Evolutionary conservation across 1,140 invertebrate species (phyloP).

Genomic region (Chironomus tepperi): DNA sequence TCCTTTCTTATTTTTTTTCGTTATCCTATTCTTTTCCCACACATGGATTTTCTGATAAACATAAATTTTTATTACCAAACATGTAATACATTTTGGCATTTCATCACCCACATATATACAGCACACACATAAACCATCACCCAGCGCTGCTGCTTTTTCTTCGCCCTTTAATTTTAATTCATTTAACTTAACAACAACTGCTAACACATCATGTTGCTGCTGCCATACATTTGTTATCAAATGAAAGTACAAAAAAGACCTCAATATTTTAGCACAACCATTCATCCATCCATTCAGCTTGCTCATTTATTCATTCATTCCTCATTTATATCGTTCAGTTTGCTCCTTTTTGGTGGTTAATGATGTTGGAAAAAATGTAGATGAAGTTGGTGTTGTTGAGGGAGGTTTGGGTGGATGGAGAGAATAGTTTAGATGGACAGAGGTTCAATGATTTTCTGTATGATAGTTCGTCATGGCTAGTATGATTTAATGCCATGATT

Average conservation of each 20-base stretch:
- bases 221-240: slow-evolving; percentile 7
- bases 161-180: not conserved
- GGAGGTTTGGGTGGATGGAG: no score
- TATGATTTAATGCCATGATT: no score
- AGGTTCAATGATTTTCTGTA: no score
- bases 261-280: slow-evolving; percentile 4
- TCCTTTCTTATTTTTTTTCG: no score
- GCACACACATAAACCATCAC: not conserved
- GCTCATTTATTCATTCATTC: not conserved
- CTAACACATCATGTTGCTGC: not conserved
- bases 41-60: not conserved
- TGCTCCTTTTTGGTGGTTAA: not conserved
- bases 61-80: not conserved
- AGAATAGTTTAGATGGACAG: no score
- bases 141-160: not conserved
- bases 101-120: not conserved
- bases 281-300: not conserved
- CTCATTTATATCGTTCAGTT: not conserved
- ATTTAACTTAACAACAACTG: slow-evolving; percentile 21
- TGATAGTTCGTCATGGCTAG: no score
- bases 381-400: no score
- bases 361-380: no score
- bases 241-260: not conserved
- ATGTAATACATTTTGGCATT: not conserved
- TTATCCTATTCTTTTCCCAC: no score